These are phyloP conservation scores for Diarsia dahlii DNA, from an alignment of 2,888 invertebrate species.

Conservation along the genomic window DNA sequence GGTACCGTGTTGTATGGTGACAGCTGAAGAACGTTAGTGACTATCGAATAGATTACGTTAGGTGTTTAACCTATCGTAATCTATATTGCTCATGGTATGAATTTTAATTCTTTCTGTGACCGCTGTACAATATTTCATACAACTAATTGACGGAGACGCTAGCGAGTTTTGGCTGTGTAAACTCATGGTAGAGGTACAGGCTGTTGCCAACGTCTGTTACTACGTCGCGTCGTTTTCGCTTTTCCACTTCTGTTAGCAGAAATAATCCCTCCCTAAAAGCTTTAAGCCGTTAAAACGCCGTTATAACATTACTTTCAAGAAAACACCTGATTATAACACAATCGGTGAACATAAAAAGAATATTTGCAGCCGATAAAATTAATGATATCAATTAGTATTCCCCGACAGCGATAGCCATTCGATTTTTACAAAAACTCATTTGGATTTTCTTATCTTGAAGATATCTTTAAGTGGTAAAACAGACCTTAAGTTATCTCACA, in stretches of 20 bases:
- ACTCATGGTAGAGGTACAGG: too few relatives aligned
- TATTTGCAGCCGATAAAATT: conserved; percentile 54
- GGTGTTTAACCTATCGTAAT: too few relatives aligned
- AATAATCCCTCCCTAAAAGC: conserved; percentile 26
- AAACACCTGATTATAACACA: conserved; percentile 17
- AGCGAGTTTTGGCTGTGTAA: too few relatives aligned
- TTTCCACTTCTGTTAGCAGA: background rate
- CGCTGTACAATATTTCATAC: too few relatives aligned
- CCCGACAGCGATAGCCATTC: conserved; percentile 46
- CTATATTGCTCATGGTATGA: too few relatives aligned
- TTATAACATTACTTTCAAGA: conserved; percentile 28
- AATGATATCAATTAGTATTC: conserved; percentile 60
- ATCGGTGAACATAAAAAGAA: conserved; percentile 47
- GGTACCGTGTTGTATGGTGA: too few relatives aligned
- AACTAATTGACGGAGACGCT: too few relatives aligned
- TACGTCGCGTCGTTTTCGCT: background rate
- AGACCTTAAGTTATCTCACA: conserved; percentile 63
- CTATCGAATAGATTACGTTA: too few relatives aligned
- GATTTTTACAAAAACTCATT: conserved; percentile 46
- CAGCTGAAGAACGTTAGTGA: too few relatives aligned
- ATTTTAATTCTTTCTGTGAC: too few relatives aligned
- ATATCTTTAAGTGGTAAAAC: conserved; percentile 68
- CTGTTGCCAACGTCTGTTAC: background rate
- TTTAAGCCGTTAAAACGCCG: conserved; percentile 33
- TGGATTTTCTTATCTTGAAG: conserved; percentile 51